A percentile compares a stretch with the other conserved stretches of the same genome.
phyloP scores from a whole-genome alignment of 2,113 vertebrate genomes.

The Xiphias gladius region DNA sequence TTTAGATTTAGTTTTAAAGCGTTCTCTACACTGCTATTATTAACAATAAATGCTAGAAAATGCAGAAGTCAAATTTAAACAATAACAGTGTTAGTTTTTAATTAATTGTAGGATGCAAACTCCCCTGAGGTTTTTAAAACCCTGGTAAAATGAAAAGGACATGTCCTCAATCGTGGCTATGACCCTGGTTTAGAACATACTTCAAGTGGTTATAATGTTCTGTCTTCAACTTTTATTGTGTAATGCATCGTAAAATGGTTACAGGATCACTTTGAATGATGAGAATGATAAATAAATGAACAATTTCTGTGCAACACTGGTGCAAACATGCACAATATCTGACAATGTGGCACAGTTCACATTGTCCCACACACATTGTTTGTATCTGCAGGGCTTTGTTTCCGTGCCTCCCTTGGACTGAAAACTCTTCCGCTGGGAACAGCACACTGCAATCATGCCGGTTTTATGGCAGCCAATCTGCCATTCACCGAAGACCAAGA shows the following conservation, averaged over 20 bases:
- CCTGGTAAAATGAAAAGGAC: neutral
- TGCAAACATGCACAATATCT: neutral
- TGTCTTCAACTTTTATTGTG: constrained; percentile 18
- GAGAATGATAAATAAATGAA: constrained; percentile 12
- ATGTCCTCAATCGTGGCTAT: neutral
- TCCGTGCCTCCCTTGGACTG: constrained; percentile 52
- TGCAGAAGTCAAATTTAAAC: neutral
- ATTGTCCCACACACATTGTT: constrained; percentile 52
- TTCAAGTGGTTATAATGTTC: constrained; percentile 3
- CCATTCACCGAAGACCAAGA: constrained; percentile 63
- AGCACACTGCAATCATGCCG: constrained; percentile 53
- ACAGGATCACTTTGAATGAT: constrained; percentile 3
- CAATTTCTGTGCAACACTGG: neutral
- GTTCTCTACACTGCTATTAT: too few relatives aligned
- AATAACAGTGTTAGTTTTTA: constrained; percentile 13
- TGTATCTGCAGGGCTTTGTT: constrained; percentile 59
- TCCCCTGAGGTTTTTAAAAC: neutral
- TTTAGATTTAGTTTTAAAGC: too few relatives aligned
- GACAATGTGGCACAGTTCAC: neutral
- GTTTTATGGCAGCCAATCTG: constrained; percentile 73
- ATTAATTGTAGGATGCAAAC: neutral
- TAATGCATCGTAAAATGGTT: constrained; percentile 4
- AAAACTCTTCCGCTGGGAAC: constrained; percentile 59
- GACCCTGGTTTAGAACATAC: neutral
- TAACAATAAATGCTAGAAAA: neutral